Percentiles rank a stretch among this genome's conserved stretches.
These are phyloP conservation scores for Ceryle rudis DNA, from an alignment of 2,797 vertebrate species.

Conservation along the genomic window DNA sequence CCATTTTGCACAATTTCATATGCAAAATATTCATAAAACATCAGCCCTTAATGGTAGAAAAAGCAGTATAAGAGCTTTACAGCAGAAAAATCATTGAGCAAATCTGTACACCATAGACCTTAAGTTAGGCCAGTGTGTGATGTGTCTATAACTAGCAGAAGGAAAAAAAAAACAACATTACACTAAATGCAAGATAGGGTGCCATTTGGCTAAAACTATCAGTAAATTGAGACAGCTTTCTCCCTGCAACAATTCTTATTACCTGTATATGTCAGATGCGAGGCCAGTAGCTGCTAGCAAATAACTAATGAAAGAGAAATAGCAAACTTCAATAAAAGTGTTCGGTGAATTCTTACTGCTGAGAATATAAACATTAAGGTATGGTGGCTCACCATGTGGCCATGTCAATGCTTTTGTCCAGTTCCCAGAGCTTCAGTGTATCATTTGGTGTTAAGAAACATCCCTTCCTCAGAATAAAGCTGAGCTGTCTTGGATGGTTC, in stretches of 20 bases:
- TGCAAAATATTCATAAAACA: neutral
- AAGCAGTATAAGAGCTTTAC: neutral
- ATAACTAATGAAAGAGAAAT: neutral
- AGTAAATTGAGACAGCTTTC: neutral
- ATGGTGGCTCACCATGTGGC: neutral
- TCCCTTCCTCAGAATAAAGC: neutral
- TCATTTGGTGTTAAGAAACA: neutral
- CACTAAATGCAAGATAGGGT: neutral
- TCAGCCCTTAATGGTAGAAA: neutral
- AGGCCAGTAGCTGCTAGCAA: neutral
- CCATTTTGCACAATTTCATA: neutral
- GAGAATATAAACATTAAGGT: neutral
- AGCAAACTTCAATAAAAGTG: neutral
- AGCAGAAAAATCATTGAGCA: neutral
- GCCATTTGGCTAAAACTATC: neutral
- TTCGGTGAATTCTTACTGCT: neutral
- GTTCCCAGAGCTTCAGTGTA: neutral
- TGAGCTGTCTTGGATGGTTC: neutral
- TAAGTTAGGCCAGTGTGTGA: neutral
- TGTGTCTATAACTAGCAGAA: neutral
- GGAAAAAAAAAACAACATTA: rapidly evolving
- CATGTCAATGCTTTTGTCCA: neutral
- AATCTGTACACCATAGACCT: neutral
- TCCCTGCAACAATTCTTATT: neutral
- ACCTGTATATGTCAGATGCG: neutral